Evolutionary conservation across 2,888 invertebrate genomes (phyloP), one percentile per base, ranked within the genome.

Genomic region (Drosophila melanosoma): DNA sequence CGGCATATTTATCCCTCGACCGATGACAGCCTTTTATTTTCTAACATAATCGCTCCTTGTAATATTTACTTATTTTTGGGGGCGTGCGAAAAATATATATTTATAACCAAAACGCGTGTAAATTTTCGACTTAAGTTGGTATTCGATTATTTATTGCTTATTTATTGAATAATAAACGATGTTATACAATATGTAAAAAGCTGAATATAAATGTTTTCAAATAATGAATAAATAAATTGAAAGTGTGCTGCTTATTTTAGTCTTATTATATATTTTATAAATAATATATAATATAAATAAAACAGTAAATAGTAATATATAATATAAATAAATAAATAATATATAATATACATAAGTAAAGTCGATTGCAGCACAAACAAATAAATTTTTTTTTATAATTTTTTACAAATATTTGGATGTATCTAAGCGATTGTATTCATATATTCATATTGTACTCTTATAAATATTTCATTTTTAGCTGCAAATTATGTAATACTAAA

Each of bases 31-130:
- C 64, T 77, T 40, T 33, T 60, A 61, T 68, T 59, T 73, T 57
- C 56, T 20, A 64, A 69, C 73, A 72, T 82, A 84, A 82, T 79
- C 79, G 67, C 60, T 51, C 59, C 23, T 29, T 70, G 63, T 64
- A 70, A 73, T 79, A 69, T 79, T 79, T 64, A 71, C 69, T 53
- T 45, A 26, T 56, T 51, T 23, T 26, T 15, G 57, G 38, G 40
- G 51, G 48, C 20, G 32, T 49, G n/a, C 12, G 38, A 40, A 20
- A 20, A 20, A 45, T 20, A 20, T 20, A 45, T 20, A 45, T 7
- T 20, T 45, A 45, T 12, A 45, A 12, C 45, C 20, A 20, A 20
- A 45, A 1, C 45, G 45, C 45, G 12, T 45, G 45, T 20, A 20
- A 0, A 3, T 45, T 45, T 45, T 20, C 7, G 20, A 7, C 23